Conservation (phyloP, 2,888 invertebrate genomes). For the Drosophila formosana region DNA sequence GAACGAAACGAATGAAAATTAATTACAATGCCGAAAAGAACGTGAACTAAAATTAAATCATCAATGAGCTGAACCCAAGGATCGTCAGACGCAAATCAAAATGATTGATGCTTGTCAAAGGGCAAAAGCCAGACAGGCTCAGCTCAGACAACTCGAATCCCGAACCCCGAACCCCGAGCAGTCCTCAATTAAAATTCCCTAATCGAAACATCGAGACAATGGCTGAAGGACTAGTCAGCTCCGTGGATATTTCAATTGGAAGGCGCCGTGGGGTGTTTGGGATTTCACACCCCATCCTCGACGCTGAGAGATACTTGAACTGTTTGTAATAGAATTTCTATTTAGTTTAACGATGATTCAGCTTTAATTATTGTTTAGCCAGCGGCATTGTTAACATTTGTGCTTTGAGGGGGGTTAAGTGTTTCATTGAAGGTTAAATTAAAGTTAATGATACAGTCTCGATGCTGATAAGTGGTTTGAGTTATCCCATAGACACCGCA, state of each 20-base stretch:
- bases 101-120: conserved; percentile 46
- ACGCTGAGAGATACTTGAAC: conserved; percentile 35
- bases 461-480: conserved; percentile 22
- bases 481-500: not conserved
- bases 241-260: conserved; percentile 38
- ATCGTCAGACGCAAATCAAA: conserved; percentile 19
- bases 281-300: conserved; percentile 1
- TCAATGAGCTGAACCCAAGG: conserved; percentile 20
- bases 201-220: conserved; percentile 35
- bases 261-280: conserved; percentile 2
- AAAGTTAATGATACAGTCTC: conserved; percentile 59
- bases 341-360: conserved; percentile 54
- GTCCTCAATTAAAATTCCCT: conserved; percentile 42
- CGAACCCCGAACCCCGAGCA: not conserved
- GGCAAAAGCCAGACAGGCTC: conserved; percentile 30
- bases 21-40: conserved; percentile 39
- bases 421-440: conserved; percentile 65
- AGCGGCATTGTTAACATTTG: conserved; percentile 22
- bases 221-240: conserved; percentile 11
- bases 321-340: conserved; percentile 36
- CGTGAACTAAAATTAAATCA: conserved; percentile 40
- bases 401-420: conserved; percentile 34
- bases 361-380: conserved; percentile 65
- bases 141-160: not conserved
- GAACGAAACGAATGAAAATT: conserved; percentile 29